Evolutionary conservation across 1,140 invertebrate species (phyloP).

Genomic region (Drosophila persimilis): DNA sequence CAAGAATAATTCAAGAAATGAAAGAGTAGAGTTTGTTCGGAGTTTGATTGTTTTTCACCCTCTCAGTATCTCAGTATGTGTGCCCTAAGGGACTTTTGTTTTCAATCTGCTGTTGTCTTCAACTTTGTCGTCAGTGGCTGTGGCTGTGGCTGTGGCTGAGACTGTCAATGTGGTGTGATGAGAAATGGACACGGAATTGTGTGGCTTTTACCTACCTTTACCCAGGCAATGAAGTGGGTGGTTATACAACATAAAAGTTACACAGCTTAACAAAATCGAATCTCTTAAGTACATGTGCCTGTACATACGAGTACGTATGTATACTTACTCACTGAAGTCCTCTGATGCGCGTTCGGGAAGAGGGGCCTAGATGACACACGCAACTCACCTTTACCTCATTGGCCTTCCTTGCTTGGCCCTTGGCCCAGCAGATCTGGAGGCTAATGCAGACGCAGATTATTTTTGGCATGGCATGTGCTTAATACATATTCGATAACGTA

Average conservation of each 20-base stretch:
- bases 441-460: conserved; percentile 8
- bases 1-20: conserved; percentile 42
- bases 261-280: conserved; percentile 23
- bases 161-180: conserved; percentile 22
- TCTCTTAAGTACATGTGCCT: neutral
- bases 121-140: conserved; percentile 32
- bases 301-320: neutral
- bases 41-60: conserved; percentile 49
- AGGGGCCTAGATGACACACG: neutral
- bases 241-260: conserved; percentile 24
- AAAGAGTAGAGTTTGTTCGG: conserved; percentile 49
- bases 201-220: conserved; percentile 58
- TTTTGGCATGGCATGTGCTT: conserved; percentile 33
- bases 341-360: conserved; percentile 1
- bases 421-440: conserved; percentile 9
- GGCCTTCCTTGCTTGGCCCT: too few species aligned
- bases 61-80: conserved; percentile 29
- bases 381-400: conserved; percentile 6
- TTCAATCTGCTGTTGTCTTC: conserved; percentile 26
- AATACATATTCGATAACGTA: conserved; percentile 53
- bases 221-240: conserved; percentile 18
- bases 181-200: conserved; percentile 45
- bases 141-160: conserved; percentile 25
- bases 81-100: conserved; percentile 54
- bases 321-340: conserved; percentile 26